These are phyloP conservation scores for Bagarius yarrelli DNA, from an alignment of 2,113 vertebrate species.

Conservation along the genomic window DNA sequence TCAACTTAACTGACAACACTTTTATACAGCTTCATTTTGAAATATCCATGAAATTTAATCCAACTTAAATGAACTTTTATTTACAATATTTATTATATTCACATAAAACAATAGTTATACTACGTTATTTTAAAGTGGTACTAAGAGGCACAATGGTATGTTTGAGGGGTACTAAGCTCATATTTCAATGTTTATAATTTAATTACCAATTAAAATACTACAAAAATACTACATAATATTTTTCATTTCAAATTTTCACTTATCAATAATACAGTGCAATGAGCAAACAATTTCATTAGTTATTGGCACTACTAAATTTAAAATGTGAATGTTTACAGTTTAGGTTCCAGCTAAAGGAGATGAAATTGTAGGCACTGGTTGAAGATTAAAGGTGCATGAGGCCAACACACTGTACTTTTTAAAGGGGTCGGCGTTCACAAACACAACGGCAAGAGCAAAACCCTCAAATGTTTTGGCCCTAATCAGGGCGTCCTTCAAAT, in stretches of 20 bases:
- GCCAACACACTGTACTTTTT: neutral
- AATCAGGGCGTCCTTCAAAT: too few species aligned
- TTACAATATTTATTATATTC: neutral
- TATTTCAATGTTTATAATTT: too few species aligned
- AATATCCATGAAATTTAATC: neutral
- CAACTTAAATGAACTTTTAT: neutral
- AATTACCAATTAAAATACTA: too few species aligned
- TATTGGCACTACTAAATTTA: neutral
- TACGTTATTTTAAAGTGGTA: too few species aligned
- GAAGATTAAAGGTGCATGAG: neutral
- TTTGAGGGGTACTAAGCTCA: too few species aligned
- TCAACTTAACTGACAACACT: neutral
- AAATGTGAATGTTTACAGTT: neutral
- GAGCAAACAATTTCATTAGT: neutral
- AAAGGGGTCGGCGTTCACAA: neutral
- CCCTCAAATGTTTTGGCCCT: too few species aligned
- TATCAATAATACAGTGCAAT: too few species aligned
- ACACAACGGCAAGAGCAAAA: too few species aligned
- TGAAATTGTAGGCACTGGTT: neutral
- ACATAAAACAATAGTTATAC: too few species aligned
- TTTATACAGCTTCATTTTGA: neutral
- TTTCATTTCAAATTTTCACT: too few species aligned
- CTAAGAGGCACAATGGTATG: too few species aligned
- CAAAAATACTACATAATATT: too few species aligned
- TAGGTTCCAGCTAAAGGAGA: neutral